phyloP scores from a whole-genome alignment of 1,140 invertebrate species.

The Cyclargus thomasi region DNA sequence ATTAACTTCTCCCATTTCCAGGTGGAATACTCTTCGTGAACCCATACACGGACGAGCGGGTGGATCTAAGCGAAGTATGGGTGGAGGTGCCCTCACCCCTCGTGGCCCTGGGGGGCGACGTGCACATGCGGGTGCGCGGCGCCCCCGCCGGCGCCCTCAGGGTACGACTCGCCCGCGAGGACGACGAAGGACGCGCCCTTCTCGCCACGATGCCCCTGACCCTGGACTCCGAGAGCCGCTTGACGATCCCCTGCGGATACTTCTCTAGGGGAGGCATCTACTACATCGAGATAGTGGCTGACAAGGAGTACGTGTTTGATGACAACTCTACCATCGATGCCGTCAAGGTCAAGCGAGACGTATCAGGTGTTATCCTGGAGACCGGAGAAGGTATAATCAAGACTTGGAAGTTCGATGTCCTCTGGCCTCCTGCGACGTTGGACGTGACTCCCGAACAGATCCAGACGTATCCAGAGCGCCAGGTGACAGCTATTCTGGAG shows the following conservation, averaged over 20 bases:
- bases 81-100: conserved; percentile 77
- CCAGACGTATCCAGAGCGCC: conserved; percentile 84
- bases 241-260: conserved; percentile 81
- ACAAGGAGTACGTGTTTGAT: conserved; percentile 67
- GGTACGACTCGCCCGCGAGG: conserved; percentile 63
- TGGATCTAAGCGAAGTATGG: conserved; percentile 66
- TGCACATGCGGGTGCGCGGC: conserved; percentile 76
- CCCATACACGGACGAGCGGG: conserved; percentile 51
- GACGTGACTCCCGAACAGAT: conserved; percentile 83
- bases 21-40: conserved; percentile 56
- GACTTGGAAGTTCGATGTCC: conserved; percentile 81
- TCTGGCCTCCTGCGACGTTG: conserved; percentile 85
- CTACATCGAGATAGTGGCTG: conserved; percentile 56
- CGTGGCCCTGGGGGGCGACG: conserved; percentile 80
- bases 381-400: conserved; percentile 62
- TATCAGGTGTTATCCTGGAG: conserved; percentile 53
- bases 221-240: conserved; percentile 65
- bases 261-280: conserved; percentile 80
- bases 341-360: conserved; percentile 46
- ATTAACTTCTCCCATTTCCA: conserved; percentile 29
- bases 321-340: conserved; percentile 41
- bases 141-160: conserved; percentile 45
- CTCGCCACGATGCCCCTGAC: conserved; percentile 80
- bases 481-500: conserved; percentile 82
- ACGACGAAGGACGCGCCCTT: conserved; percentile 78